Evolutionary conservation across 64 coral and sea anemone genomes (phyloP), one percentile per base, ranked within the genome.

Genomic region (Platygyra sinensis): DNA sequence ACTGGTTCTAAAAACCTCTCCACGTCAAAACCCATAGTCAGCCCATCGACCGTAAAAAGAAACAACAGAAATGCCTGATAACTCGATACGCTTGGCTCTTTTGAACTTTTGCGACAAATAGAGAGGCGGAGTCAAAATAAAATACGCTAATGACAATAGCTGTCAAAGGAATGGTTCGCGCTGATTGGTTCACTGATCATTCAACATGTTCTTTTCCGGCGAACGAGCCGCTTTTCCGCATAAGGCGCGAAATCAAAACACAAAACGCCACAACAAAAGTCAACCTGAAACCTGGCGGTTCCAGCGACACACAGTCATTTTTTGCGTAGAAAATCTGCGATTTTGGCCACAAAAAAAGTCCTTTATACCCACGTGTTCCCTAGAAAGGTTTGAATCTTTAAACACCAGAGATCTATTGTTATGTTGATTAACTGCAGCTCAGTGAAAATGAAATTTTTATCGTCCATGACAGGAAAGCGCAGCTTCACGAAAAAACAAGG

Each of bases 41-140:
- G 63, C 83, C 88, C 83, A 88, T 78, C 73, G 81, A 86, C 64
- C 78, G 82, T 88, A 97, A 90, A 94, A 82, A 72, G 95, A 97
- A 90, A 84, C 94, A 92, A 90, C 57, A 4, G 78, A 78, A 97
- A 61, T 97, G 91, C 88, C 39, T 84, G 95, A 72, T 91, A 97
- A 90, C 72, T 57, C 72, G 95, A 97, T 90, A 94, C 88, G 91
- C 82, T 89, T 32, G 75, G 63, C 38, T 83, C 95, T 97, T 97
- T 97, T 97, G 95, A 97, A 97, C 95, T 97, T 46, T 94, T 90
- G 95, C 95, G 95, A 97, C 95, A 97, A 87, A 72, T 74, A 74
- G 20, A 65, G 52, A n/a, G 95, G 95, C 88, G 95, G 95, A 88
- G 95, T 80, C 72, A 86, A 55, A 91, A 94, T 60, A 5, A 64